Base-by-base conservation (phyloP, 2,113 vertebrate genomes). In the Phaethon lepturus region DNA sequence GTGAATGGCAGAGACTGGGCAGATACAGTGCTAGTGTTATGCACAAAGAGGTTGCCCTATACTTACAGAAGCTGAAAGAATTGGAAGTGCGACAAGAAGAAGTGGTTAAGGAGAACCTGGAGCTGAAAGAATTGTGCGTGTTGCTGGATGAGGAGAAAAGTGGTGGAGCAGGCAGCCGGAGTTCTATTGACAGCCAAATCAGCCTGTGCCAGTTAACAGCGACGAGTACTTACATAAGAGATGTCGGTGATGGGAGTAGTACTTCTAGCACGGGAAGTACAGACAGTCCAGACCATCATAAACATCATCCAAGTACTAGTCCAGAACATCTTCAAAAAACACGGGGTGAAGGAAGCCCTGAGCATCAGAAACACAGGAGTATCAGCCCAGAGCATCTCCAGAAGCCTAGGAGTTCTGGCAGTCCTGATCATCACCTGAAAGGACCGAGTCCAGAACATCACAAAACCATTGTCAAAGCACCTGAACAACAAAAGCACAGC, bases 1-100 rank as follows among this genome's bases (percentile, higher is more conserved):
- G 99, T 2, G 99, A 99, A 93, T 99, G 99, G 99, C 99, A 99
- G 97, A 98, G 99, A 6, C 98, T 99, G 90, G 99, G 99, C 95
- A 98, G 99, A 76, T 99, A 99, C 98, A 99, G 99, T 0, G 99
- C 99, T 1, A 98, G 99, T 2, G 95, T 99, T 75, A 99, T 99
- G 99, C 99, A 99, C 96, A 99, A 99, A 96, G 99, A 99, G 94
- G 99, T 99, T 96, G 98, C 99, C 59, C 97, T 99, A 20, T 99
- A 99, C 96, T 96, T 99, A 87, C 99, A 99, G 97, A 99, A 99
- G 97, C 98, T 99, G 76, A 99, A 99, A 78, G 99, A 99, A 86
- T 97, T 99, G 95, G 99, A 99, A 96, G 98, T 98, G 95, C 98
- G 98, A 79, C 99, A 99, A 95, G 98, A 98, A 67, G 99, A 99